Conservation (phyloP, 2,888 invertebrate species). For the Dyspetes luteomarginatus region DNA sequence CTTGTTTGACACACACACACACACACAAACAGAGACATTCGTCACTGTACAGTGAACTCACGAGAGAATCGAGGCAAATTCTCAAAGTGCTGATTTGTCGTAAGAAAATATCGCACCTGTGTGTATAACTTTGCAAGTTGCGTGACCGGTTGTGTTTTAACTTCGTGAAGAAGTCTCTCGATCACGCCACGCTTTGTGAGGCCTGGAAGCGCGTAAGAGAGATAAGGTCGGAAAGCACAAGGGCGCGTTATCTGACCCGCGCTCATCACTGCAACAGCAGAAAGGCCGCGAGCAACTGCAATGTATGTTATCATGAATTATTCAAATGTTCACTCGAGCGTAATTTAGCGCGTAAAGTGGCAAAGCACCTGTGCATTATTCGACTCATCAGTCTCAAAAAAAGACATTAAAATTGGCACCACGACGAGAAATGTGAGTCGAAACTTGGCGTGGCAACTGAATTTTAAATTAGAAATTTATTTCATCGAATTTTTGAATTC, state of each 20-base stretch:
- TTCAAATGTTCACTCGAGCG: conserved; percentile 68
- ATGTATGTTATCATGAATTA: conserved; percentile 74
- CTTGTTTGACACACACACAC: not conserved
- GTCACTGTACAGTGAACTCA: not conserved
- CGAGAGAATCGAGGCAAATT: not conserved
- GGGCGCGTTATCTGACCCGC: conserved; percentile 74
- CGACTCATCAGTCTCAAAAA: not conserved
- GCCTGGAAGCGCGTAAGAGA: conserved; percentile 55
- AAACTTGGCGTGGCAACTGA: not conserved
- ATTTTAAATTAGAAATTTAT: too few species aligned
- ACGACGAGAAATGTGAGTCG: not conserved
- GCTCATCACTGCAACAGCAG: conserved; percentile 42
- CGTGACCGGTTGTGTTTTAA: conserved; percentile 35
- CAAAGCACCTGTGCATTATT: conserved; percentile 27
- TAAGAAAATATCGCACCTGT: conserved; percentile 25
- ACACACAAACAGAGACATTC: not conserved
- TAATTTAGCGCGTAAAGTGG: conserved; percentile 62
- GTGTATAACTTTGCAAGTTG: conserved; percentile 19
- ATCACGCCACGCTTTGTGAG: not conserved
- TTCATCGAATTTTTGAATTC: too few species aligned
- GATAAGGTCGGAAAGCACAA: conserved; percentile 72
- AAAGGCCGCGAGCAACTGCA: conserved; percentile 61
- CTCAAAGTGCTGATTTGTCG: conserved; percentile 10
- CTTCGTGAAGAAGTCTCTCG: not conserved
- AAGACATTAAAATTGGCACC: not conserved